These are phyloP conservation scores for Egretta garzetta DNA, from an alignment of 2,113 vertebrate species.

Conservation along the genomic window DNA sequence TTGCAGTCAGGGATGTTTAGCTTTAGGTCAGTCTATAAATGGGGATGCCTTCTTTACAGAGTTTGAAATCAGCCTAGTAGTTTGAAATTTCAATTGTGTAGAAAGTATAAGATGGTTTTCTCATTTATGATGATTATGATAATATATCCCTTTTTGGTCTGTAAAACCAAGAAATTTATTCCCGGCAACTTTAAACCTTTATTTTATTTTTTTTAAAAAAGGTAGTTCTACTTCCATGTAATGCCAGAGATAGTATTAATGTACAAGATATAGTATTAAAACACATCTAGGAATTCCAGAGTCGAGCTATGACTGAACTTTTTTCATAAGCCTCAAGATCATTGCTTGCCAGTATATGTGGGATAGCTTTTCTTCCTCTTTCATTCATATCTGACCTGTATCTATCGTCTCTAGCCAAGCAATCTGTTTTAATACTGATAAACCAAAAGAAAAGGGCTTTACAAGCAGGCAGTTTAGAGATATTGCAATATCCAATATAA, in stretches of 20 bases:
- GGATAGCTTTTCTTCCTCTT: background rate
- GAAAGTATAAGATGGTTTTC: background rate
- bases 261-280: background rate
- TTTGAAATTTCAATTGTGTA: background rate
- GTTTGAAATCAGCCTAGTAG: background rate
- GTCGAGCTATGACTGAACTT: background rate
- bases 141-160: background rate
- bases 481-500: background rate
- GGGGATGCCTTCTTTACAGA: background rate
- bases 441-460: background rate
- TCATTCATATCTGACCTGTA: background rate
- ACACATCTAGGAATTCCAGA: background rate
- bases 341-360: background rate
- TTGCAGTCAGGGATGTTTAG: background rate
- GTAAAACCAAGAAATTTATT: background rate
- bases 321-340: background rate
- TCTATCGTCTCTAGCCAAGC: background rate
- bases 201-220: background rate
- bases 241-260: background rate
- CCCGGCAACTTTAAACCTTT: background rate
- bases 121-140: background rate
- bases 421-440: background rate
- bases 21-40: background rate
- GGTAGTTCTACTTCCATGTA: background rate
- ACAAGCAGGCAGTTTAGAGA: background rate